These are phyloP conservation scores for Aplodontia rufa DNA, from an alignment of 2,113 vertebrate genomes.

Conservation along the genomic window DNA sequence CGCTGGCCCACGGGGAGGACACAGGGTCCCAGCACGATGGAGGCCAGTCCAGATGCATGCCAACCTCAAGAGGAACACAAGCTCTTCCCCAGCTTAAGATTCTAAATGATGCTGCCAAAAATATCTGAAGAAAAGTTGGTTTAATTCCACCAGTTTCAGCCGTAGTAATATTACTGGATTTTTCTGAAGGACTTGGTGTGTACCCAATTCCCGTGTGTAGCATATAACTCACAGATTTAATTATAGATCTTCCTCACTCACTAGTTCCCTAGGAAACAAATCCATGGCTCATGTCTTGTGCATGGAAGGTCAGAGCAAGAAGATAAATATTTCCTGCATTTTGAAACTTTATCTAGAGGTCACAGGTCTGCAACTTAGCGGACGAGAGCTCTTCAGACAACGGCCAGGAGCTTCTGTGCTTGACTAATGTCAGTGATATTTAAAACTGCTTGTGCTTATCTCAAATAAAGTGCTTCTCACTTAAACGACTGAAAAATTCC, in stretches of 20 bases:
- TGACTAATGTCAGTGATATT: constrained; percentile 60
- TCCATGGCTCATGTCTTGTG: constrained; percentile 83
- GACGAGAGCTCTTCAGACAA: constrained; percentile 72
- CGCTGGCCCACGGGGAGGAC: neutral
- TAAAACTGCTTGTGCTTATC: constrained; percentile 72
- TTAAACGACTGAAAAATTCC: constrained; percentile 14
- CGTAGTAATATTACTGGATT: constrained; percentile 66
- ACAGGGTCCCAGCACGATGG: neutral
- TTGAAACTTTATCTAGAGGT: constrained; percentile 86
- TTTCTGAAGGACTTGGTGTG: constrained; percentile 80
- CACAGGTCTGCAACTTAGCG: constrained; percentile 81
- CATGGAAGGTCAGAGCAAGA: constrained; percentile 85
- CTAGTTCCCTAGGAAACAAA: constrained; percentile 88
- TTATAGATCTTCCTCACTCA: constrained; percentile 89
- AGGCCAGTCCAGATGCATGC: neutral
- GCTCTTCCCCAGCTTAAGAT: neutral
- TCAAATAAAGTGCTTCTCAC: constrained; percentile 60
- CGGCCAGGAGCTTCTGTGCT: constrained; percentile 55
- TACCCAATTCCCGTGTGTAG: constrained; percentile 82
- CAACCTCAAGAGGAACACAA: neutral
- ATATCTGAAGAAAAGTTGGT: constrained; percentile 20
- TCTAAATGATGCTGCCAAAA: neutral
- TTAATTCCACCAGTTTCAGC: constrained; percentile 55
- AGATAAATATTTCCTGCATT: constrained; percentile 84
- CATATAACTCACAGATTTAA: constrained; percentile 87